Evolutionary conservation across 2,113 vertebrate species (phyloP), one percentile per base, ranked within the genome.

Genomic region (Hyperopisus bebe): DNA sequence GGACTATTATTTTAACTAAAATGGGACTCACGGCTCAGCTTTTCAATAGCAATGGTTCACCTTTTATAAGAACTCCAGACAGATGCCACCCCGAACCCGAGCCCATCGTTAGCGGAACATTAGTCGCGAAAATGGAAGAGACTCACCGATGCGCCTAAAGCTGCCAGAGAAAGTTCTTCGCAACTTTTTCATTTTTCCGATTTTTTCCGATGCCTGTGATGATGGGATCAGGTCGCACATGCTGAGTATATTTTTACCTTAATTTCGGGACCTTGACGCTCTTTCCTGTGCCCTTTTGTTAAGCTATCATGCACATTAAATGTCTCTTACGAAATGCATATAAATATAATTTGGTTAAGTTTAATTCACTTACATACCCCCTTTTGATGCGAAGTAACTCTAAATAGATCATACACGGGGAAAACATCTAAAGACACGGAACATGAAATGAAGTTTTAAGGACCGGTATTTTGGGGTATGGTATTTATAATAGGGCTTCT

Each of bases 91-190:
- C 62, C 8, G 66, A 27, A 24, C 19, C 66, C 11, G 66, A 70
- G 8, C 3, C 10, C 9, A 35, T 31, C 11, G 66, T 27, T 4
- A 35, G 27, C 70, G 31, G 27, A 31, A 24, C 17, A 46, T 83
- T 47, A 19, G 13, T 83, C 80, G 13, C 2, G 17, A 47, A 83
- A 46, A 46, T 21, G 19, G 39, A 31, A 6, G 15, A 24, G 24
- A 92, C 97, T 98, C 94, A 99, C 98, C 97, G 7, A 99, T 96
- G 77, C 97, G 96, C 90, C 97, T 96, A 95, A 99, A 99, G 96
- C 98, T 99, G 94, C 98, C 98, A 0, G 98, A 99, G 92, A 99
- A 97, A 98, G 98, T 99, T 98, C 98, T 96, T 92, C 98, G 94
- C 93, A 99, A 97, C 97, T 99, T 98, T 96, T 97, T 98, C 98